Conservation (phyloP, 2,113 vertebrate species). For the Cryptomyrus ogoouensis region DNA sequence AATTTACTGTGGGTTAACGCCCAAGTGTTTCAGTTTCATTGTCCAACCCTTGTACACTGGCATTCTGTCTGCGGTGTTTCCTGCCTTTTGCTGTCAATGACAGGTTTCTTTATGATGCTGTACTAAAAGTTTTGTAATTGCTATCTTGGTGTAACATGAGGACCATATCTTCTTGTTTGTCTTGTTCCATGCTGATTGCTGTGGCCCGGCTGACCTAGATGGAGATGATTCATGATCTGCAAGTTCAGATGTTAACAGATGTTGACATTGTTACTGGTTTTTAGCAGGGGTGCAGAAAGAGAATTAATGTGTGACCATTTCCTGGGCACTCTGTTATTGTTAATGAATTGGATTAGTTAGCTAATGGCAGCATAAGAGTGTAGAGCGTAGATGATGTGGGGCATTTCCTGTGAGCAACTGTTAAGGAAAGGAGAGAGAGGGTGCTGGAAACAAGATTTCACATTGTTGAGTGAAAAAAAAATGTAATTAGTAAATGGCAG, state of each 20-base stretch:
- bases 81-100: not conserved
- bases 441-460: conserved; percentile 20
- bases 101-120: not conserved
- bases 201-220: not conserved
- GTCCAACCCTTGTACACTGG: not conserved
- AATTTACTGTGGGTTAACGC: not conserved
- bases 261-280: not conserved
- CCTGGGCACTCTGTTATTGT: not conserved
- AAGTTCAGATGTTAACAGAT: conserved; percentile 14
- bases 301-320: not conserved
- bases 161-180: not conserved
- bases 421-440: conserved; percentile 31
- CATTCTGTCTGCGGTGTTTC: not conserved
- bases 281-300: not conserved
- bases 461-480: conserved; percentile 45
- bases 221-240: not conserved
- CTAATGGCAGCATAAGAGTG: conserved; percentile 31
- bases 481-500: conserved; percentile 51
- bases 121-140: not conserved
- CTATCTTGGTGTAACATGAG: not conserved
- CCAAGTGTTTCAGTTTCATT: not conserved
- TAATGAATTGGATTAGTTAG: conserved; percentile 40
- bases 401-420: conserved; percentile 33
- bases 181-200: not conserved
- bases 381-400: not conserved